These are phyloP conservation scores for Pristiophorus japonicus DNA, from an alignment of 2,113 vertebrate genomes.

Conservation along the genomic window DNA sequence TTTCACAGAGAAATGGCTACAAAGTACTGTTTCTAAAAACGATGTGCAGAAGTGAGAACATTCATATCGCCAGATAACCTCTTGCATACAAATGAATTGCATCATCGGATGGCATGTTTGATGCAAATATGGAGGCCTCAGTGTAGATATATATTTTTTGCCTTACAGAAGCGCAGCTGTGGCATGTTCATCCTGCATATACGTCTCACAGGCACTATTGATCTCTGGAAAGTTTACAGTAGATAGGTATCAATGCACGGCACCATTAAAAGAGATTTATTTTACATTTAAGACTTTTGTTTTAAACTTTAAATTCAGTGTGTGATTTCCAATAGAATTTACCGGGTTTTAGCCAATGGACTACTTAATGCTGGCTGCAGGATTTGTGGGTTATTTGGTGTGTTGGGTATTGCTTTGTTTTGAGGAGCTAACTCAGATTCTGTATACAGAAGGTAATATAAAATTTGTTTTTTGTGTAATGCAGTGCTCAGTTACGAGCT, in stretches of 20 bases:
- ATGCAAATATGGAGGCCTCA: background rate
- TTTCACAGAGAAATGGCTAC: background rate
- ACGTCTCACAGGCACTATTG: too few species aligned
- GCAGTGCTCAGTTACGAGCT: background rate
- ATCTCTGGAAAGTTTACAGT: background rate
- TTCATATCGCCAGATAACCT: background rate
- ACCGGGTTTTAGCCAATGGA: background rate
- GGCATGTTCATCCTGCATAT: background rate
- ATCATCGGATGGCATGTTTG: background rate
- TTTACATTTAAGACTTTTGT: slow-evolving; percentile 12
- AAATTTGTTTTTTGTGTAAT: background rate
- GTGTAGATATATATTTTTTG: background rate
- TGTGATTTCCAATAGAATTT: background rate
- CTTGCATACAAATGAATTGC: background rate
- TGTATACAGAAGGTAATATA: background rate
- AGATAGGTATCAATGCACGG: background rate
- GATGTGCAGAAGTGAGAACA: background rate
- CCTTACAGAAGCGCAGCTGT: background rate
- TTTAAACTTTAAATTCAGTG: background rate
- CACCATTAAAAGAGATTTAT: background rate
- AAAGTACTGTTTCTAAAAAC: too few species aligned
- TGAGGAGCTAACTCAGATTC: background rate
- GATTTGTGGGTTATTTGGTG: background rate
- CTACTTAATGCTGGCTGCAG: background rate
- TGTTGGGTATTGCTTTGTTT: background rate